Percentiles rank a stretch among this genome's conserved stretches.
phyloP scores from a whole-genome alignment of 2,888 invertebrate species.

The Synanthedon andrenaeformis region DNA sequence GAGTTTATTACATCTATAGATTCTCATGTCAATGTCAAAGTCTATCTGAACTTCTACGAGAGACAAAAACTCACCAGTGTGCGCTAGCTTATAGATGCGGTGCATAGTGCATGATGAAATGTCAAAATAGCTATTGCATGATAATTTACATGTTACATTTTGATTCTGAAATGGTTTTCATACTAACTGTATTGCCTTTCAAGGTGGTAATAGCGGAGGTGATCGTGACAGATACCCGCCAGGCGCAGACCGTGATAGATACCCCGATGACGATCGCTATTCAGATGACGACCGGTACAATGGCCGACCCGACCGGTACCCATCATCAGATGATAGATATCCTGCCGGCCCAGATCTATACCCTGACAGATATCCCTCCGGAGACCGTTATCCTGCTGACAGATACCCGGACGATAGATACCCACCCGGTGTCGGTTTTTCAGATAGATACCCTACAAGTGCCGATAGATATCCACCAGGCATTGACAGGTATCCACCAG shows the following conservation, averaged over 20 bases:
- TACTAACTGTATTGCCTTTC: slow-evolving; percentile 11
- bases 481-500: slow-evolving; percentile 36
- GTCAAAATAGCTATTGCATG: no score
- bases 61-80: no score
- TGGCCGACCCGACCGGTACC: slow-evolving; percentile 58
- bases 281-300: slow-evolving; percentile 61
- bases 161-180: no score
- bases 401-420: slow-evolving; percentile 65
- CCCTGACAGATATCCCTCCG: slow-evolving; percentile 40
- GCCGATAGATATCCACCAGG: slow-evolving; percentile 37
- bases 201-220: slow-evolving; percentile 57
- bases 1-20: no score
- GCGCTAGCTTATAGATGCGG: no score
- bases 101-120: no score
- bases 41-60: no score
- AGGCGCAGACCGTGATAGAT: slow-evolving; percentile 47
- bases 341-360: slow-evolving; percentile 45
- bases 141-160: no score
- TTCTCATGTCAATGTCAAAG: no score
- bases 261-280: slow-evolving; percentile 65
- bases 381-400: slow-evolving; percentile 52
- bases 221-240: slow-evolving; percentile 53
- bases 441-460: slow-evolving; percentile 36
- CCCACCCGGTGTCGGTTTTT: slow-evolving; percentile 35
- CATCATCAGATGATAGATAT: slow-evolving; percentile 33